Evolutionary conservation across 2,113 vertebrate species (phyloP), one percentile per base, ranked within the genome.

Genomic region (Acrocephalus arundinaceus): DNA sequence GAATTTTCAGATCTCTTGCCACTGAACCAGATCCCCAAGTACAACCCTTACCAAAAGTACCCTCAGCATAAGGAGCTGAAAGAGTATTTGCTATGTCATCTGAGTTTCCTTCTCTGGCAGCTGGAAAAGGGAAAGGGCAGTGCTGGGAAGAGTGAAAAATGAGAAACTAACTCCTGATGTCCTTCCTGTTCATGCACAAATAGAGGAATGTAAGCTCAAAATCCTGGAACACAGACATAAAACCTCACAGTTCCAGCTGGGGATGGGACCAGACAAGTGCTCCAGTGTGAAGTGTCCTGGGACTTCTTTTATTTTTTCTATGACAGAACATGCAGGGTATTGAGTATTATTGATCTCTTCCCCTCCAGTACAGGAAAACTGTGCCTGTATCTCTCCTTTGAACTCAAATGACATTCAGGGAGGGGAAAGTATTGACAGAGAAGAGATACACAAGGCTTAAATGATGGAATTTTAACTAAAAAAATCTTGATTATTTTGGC

Each of bases 201-300:
- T 1, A 62, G 35, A 82, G 21, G 31, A 75, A 74, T 2, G 0
- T 2, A 37, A 88, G 4, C 31, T 65, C 25, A 37, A 58, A 83
- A 70, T 20, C 35, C 43, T 45, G 43, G 24, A 76, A 66, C 13
- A 65, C 12, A 67, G 66, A 62, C 66, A 76, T 8, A 31, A 28
- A 76, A 73, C 11, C 2, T 0, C 6, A 5, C 0, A 15, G 5
- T 9, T 70, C 77, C 67, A 77, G 27, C 27, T 46, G 22, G 16
- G 28, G 6, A 15, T 11, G 12, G 41, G 31, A 57, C 57, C 43
- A 84, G 30, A 41, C 54, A 68, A 62, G 33, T 7, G 12, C 11
- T 63, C 28, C 10, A 84, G 7, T 24, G 27, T 15, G 4, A 78
- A 74, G 8, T 16, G 12, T 33, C n/a, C 45, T 54, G 39, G 21